These are phyloP conservation scores for Morbakka virulenta DNA, from an alignment of 30 jellyfish, hydroid and myxozoan species.

Conservation along the genomic window DNA sequence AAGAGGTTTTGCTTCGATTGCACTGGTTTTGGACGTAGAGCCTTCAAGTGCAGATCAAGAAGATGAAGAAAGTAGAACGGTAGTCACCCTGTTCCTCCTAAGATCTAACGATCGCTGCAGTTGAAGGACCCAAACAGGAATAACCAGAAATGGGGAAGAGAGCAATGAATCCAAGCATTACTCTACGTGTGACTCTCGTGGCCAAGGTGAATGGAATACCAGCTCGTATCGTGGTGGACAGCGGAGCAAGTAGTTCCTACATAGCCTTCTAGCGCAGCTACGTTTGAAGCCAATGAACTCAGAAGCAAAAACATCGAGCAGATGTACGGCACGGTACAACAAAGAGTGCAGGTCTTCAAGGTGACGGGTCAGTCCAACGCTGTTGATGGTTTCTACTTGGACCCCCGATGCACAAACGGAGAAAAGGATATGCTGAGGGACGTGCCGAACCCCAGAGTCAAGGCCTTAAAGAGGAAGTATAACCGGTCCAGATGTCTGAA, in stretches of 20 bases:
- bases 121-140: conserved; percentile 1
- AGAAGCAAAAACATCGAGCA: conserved; percentile 22
- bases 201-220: conserved; percentile 25
- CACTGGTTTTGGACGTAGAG: conserved; percentile 17
- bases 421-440: conserved; percentile 30
- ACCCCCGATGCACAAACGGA: conserved; percentile 27
- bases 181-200: conserved; percentile 25
- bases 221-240: conserved; percentile 21
- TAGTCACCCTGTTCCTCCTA: conserved; percentile 10
- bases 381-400: conserved; percentile 14
- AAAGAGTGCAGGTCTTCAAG: conserved; percentile 18
- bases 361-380: conserved; percentile 5
- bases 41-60: conserved; percentile 27
- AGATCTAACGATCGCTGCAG: background rate
- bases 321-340: conserved; percentile 30
- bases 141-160: conserved; percentile 15
- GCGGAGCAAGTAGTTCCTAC: conserved; percentile 31
- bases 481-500: conserved; percentile 14
- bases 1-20: conserved; percentile 14
- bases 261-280: conserved; percentile 18
- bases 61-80: background rate
- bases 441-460: conserved; percentile 38
- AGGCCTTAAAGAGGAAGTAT: conserved; percentile 21
- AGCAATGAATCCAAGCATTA: conserved; percentile 2
- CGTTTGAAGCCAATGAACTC: background rate